Base-by-base conservation (phyloP, 2,113 vertebrate genomes). In the Seriola aureovittata region DNA sequence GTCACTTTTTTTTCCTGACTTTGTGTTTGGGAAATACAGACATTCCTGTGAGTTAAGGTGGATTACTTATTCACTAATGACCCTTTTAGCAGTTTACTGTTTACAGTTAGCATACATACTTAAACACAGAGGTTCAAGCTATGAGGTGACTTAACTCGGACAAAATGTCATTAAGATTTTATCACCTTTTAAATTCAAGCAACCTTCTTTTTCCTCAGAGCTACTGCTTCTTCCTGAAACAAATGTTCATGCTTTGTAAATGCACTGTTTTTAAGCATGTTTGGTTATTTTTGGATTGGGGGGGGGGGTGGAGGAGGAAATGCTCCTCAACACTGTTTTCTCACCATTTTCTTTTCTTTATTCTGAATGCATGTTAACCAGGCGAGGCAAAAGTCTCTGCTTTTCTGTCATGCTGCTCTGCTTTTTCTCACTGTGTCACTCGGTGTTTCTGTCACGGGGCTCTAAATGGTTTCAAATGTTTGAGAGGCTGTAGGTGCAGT, bases 211-310 rank as follows among this genome's bases (percentile, higher is more conserved):
- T 50, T 68, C 60, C 70, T 74, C 54, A 59, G 55, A 76, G 55
- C 82, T 87, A 8, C 57, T 72, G 32, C 77, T 81, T 80, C 79
- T 63, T 71, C 62, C 54, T 78, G 75, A 76, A 42, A 79, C 54
- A 62, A 85, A 83, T 75, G 81, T 80, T 60, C 65, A 46, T 63
- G 73, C 74, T 95, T 92, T 93, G 92, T 78, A 96, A 94, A 93
- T 93, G 92, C 94, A 91, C 91, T 94, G 92, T 94, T 93, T 85
- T 93, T 94, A 89, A 93, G 97, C 97, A 97, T 97, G 97, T 95
- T 69, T 69, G 72, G 52, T 74, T 63, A 60, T 36, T 73, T 68
- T 86, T n/a, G 40, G 40, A 29, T 29, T 29, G 29, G 29, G 29
- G 29, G 38, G 38, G 25, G 76, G 23, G 34, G n/a, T 23, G 7